Conservation (phyloP, 2,888 invertebrate genomes). For the Hanleya hanleyi region DNA sequence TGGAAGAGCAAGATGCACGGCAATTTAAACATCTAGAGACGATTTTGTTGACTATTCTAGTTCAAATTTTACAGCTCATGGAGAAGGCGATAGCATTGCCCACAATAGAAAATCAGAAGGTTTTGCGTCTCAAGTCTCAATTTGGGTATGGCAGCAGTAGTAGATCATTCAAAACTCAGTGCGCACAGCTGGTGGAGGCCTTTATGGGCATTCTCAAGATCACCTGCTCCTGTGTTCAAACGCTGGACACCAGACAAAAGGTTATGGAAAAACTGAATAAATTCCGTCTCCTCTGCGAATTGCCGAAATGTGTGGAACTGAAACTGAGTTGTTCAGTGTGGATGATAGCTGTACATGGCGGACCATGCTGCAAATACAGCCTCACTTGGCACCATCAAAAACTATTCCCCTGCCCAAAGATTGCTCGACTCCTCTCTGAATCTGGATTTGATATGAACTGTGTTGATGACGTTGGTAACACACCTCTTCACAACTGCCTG, state of each 20-base stretch:
- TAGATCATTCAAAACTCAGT: background rate
- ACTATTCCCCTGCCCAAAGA: background rate
- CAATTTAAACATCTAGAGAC: background rate
- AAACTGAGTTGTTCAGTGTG: background rate
- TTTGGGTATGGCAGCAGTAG: background rate
- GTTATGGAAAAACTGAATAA: background rate
- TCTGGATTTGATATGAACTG: constrained; percentile 2
- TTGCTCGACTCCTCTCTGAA: background rate
- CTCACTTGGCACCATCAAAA: background rate
- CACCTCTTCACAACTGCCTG: background rate
- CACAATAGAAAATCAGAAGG: background rate
- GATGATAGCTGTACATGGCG: background rate
- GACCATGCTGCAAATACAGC: background rate
- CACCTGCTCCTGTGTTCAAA: background rate
- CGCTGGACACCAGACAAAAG: background rate
- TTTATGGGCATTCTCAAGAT: background rate
- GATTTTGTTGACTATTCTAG: background rate
- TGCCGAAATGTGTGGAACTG: background rate
- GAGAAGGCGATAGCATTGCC: background rate
- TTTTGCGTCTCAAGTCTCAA: background rate
- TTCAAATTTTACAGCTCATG: background rate
- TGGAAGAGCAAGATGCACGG: background rate
- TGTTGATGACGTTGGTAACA: background rate
- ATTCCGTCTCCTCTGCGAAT: background rate
- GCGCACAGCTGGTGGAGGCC: background rate